Base-by-base conservation (phyloP, 2,113 vertebrate genomes). In the Scomber japonicus region DNA sequence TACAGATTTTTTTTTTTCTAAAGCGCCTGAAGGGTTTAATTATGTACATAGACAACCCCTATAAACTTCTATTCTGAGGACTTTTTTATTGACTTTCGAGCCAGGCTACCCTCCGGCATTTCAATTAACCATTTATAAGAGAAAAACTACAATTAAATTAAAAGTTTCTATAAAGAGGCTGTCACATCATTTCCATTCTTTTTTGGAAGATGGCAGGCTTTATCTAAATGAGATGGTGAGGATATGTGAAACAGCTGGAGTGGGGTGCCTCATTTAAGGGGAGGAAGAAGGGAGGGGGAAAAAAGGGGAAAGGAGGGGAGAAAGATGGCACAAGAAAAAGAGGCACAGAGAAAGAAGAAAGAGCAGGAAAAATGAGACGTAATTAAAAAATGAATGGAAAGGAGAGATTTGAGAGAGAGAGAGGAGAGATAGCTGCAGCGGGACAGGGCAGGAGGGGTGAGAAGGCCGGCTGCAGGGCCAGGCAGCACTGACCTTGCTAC, bases 71-170 rank as follows among this genome's bases (percentile, higher is more conserved):
- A 97, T 98, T 99, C 97, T 97, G 95, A 95, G 97, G 96, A 92
- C 90, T 95, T 91, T 91, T 98, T 98, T 98, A 98, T 97, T 97
- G 97, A 97, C 96, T 96, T 97, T 97, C 95, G 91, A 95, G 93
- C 95, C 83, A 94, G 90, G 96, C 96, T 96, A 95, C 96, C 97
- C 97, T 97, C 96, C 95, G 96, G 97, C 97, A 95, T 97, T 97
- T 97, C 96, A 98, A 98, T 98, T 98, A 99, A 97, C 94, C 95
- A 96, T 96, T 98, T 97, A 97, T 97, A 96, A 96, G 96, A 96
- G 95, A 86, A 95, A 96, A 97, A 96, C 95, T 94, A 96, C 97
- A 97, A 97, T 98, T 94, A 97, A 94, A 96, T 96, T 95, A 95
- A 96, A 96, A 82, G 93, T 95, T 94, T 95, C 95, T 96, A 96